These are phyloP conservation scores for Achatina immaculata DNA, from an alignment of 1,140 invertebrate species.

Conservation along the genomic window DNA sequence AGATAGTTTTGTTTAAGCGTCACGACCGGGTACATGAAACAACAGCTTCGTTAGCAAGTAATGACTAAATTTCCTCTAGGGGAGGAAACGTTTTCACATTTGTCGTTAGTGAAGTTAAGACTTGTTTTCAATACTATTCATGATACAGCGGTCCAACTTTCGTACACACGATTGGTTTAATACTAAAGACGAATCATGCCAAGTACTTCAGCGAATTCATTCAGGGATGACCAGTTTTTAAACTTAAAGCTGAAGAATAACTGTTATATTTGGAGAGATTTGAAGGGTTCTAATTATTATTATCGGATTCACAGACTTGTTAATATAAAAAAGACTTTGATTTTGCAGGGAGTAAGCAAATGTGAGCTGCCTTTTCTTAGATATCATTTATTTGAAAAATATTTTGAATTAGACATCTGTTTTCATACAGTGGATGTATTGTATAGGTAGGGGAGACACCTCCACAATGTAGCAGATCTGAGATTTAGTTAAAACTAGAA, in stretches of 20 bases:
- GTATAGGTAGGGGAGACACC: too few relatives aligned
- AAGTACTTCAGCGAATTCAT: slow-evolving; percentile 9
- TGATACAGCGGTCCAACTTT: too few relatives aligned
- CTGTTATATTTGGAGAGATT: slow-evolving; percentile 31
- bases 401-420: too few relatives aligned
- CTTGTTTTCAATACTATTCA: too few relatives aligned
- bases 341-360: neutral
- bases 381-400: too few relatives aligned
- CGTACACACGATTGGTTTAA: too few relatives aligned
- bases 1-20: neutral
- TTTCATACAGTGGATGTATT: too few relatives aligned
- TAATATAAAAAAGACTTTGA: neutral
- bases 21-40: neutral
- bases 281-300: slow-evolving; percentile 2
- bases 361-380: too few relatives aligned
- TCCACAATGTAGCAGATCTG: too few relatives aligned
- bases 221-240: slow-evolving; percentile 32
- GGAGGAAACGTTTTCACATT: neutral
- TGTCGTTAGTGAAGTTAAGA: too few relatives aligned
- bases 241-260: slow-evolving; percentile 27
- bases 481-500: too few relatives aligned
- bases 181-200: neutral
- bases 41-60: neutral
- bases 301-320: slow-evolving; percentile 2
- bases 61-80: neutral